Conservation (phyloP, 2,888 invertebrate genomes). For the Ormyrus thymus region DNA sequence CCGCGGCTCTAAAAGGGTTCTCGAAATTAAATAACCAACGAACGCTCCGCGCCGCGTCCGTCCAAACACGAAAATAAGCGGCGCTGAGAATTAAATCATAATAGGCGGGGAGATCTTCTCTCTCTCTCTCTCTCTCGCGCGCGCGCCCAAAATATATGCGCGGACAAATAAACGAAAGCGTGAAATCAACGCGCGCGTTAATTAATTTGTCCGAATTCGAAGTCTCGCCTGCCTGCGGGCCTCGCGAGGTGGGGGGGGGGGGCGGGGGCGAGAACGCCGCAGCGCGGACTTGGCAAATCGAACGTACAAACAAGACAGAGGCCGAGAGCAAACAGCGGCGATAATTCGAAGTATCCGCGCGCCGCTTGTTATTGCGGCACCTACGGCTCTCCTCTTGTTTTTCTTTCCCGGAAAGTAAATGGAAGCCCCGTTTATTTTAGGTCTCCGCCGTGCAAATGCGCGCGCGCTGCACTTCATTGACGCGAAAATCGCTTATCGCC, state of each 20-base stretch:
- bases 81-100: too few species aligned
- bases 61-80: too few species aligned
- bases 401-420: background rate
- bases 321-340: background rate
- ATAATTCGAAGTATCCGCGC: background rate
- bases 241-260: too few species aligned
- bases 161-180: too few species aligned
- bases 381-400: too few species aligned
- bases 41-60: too few species aligned
- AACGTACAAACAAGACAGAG: background rate
- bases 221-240: background rate
- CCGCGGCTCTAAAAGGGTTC: too few species aligned
- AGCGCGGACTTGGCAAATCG: background rate
- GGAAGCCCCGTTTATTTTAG: background rate
- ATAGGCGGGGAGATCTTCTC: too few species aligned
- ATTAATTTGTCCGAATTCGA: constrained; percentile 38
- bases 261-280: background rate
- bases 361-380: background rate
- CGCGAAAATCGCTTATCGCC: background rate
- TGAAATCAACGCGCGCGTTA: background rate
- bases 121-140: too few species aligned
- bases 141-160: too few species aligned
- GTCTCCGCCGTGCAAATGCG: background rate
- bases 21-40: too few species aligned
- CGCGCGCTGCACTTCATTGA: constrained; percentile 13